Percentiles rank a stretch among this genome's conserved stretches.
phyloP scores from a whole-genome alignment of 92 coral and sea anemone species.

The Phenganax subtilis region DNA sequence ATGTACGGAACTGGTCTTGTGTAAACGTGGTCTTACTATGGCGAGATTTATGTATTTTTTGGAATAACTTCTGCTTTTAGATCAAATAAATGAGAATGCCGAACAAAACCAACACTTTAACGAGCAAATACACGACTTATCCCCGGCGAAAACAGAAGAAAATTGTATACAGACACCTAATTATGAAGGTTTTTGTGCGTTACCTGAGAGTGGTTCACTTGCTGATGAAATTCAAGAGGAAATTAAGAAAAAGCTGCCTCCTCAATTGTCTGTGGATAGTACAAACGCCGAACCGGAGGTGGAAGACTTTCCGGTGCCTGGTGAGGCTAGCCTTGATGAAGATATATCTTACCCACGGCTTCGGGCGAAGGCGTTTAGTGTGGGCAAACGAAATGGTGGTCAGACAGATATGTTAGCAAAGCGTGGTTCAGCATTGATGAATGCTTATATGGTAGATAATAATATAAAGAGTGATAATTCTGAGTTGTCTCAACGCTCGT shows the following conservation, averaged over 20 bases:
- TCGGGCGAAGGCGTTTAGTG: slow-evolving; percentile 27
- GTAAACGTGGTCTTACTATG: too few species aligned
- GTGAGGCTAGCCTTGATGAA: slow-evolving; percentile 1
- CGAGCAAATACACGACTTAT: neutral
- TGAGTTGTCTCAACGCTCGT: neutral
- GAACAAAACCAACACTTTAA: neutral
- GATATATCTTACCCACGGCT: neutral
- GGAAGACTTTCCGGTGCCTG: neutral
- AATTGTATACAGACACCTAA: neutral
- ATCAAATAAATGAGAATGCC: neutral
- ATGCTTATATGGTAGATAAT: slow-evolving; percentile 27
- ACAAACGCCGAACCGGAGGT: neutral
- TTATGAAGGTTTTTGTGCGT: neutral
- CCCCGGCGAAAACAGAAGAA: neutral
- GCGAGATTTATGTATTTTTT: too few species aligned
- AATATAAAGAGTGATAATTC: neutral
- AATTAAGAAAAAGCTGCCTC: neutral
- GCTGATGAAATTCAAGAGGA: slow-evolving; percentile 20
- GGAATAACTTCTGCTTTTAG: neutral
- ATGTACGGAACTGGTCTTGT: too few species aligned
- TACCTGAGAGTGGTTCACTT: neutral
- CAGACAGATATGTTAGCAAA: slow-evolving; percentile 28
- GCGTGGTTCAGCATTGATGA: slow-evolving; percentile 35
- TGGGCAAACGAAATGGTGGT: slow-evolving; percentile 12
- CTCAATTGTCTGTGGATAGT: neutral